Base-by-base conservation (phyloP, 1,140 invertebrate species). In the Solenopsis invicta region DNA sequence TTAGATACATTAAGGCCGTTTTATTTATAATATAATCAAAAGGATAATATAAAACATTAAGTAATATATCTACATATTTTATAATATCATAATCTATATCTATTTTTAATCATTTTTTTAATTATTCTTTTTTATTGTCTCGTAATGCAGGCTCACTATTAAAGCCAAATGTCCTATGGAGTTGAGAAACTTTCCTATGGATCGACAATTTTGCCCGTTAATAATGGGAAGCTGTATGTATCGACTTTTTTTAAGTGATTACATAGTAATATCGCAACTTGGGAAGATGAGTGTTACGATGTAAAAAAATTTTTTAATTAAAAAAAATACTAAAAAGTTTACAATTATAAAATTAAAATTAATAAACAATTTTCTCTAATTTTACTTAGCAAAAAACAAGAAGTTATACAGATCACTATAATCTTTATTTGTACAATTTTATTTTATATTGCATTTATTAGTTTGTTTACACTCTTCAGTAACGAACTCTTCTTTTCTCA, bases 101-200 rank as follows among this genome's bases (percentile, higher is more conserved):
- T 29, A 29, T 66, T 66, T 6, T 61, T 3, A 1, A 24, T 76
- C 4, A 75, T 29, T 29, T 29, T 29, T 29, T 29, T 2, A 29
- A 29, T 10, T 1, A 34, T 29, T 24, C 10, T 59, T 72, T 54
- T 82, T 72, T 59, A 72, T 34, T 54, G 13, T 80, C 13, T 56
- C 8, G 9, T n/a, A 80, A 93, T 50, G 90, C 94, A 99, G 99
- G 94, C 95, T 99, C 92, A 99, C 99, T 13, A 99, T 99, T 84
- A 99, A 99, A 95, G 99, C 99, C 2, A 98, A 98, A 87, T 99
- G 99, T 95, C 98, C 98, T 6, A 99, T 99, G 99, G 98, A 99
- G 92, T 95, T 99, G 50, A 97, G 98, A 90, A 98, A 98, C 93
- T 99, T 99, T 95, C 99, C 99, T 4, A 99, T 99, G 98, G 99